These are phyloP conservation scores for Rhabdornis inornatus DNA, from an alignment of 2,113 vertebrate species.

Conservation along the genomic window DNA sequence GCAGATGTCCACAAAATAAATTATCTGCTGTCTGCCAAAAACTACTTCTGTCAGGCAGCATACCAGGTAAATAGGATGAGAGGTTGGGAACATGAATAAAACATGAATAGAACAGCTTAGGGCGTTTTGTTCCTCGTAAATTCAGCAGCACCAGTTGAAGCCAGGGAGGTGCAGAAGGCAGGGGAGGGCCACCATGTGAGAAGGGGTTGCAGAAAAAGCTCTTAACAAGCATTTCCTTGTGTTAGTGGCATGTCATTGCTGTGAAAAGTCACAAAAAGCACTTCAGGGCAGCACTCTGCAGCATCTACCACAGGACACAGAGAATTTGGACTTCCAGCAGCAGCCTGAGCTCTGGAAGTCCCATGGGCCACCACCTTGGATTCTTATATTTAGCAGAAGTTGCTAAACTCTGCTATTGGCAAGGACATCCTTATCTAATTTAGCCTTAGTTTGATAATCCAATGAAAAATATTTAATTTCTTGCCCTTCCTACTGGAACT, in stretches of 20 bases:
- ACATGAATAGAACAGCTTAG: background rate
- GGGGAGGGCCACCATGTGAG: background rate
- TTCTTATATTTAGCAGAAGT: background rate
- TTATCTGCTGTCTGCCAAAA: slow-evolving; percentile 57
- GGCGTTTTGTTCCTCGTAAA: slow-evolving; percentile 4
- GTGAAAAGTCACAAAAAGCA: background rate
- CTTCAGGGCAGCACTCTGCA: background rate
- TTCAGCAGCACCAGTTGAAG: background rate
- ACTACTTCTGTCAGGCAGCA: slow-evolving; percentile 5
- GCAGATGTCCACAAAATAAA: slow-evolving; percentile 59
- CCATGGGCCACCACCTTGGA: fast-evolving
- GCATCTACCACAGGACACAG: fast-evolving
- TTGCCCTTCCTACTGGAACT: background rate
- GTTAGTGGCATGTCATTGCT: fast-evolving
- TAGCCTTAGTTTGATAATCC: background rate
- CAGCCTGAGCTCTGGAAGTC: background rate
- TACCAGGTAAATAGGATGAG: slow-evolving; percentile 48
- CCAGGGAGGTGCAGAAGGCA: background rate
- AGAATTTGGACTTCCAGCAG: background rate
- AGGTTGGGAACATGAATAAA: slow-evolving; percentile 58
- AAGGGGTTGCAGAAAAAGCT: background rate
- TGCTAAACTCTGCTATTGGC: background rate
- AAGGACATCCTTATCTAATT: background rate
- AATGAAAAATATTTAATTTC: background rate
- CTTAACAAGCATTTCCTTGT: background rate